A percentile compares a stretch with the other conserved stretches of the same genome.
Conservation (phyloP, 2,797 vertebrate species). For the Amblyopsis hoosieri region DNA sequence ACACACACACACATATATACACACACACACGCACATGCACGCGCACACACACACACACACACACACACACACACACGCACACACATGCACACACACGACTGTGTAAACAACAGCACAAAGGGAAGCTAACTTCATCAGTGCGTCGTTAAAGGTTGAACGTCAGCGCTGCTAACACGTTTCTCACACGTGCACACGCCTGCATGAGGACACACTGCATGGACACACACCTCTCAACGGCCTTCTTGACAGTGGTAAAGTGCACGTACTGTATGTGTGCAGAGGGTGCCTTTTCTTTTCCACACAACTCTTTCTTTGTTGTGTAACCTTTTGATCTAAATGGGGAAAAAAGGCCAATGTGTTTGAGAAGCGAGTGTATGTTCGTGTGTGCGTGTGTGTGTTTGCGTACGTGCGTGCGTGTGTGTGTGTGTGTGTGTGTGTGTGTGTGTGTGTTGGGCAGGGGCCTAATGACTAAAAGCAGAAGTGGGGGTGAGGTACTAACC, state of each 20-base stretch:
- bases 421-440: too few species aligned
- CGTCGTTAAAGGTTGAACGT: slow-evolving; percentile 30
- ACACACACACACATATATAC: too few species aligned
- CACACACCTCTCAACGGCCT: not conserved
- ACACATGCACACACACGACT: slow-evolving; percentile 36
- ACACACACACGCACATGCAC: too few species aligned
- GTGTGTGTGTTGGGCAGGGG: too few species aligned
- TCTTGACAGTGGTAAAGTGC: slow-evolving; percentile 1
- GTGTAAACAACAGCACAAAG: slow-evolving; percentile 67
- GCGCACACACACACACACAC: too few species aligned
- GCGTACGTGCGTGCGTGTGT: too few species aligned
- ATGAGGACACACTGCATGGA: too few species aligned
- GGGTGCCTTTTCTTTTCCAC: slow-evolving; percentile 43
- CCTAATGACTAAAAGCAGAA: too few species aligned
- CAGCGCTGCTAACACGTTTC: too few species aligned
- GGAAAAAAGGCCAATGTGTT: slow-evolving; percentile 45
- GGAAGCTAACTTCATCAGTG: slow-evolving; percentile 76
- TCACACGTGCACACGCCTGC: too few species aligned
- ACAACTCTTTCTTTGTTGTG: slow-evolving; percentile 68
- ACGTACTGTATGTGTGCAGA: not conserved
- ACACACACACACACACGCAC: too few species aligned
- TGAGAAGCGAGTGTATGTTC: slow-evolving; percentile 19
- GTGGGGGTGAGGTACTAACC: slow-evolving; percentile 26
- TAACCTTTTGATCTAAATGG: slow-evolving; percentile 75
- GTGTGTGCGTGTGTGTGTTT: too few species aligned